phyloP scores from a whole-genome alignment of 2,797 vertebrate genomes.

The Myotis findleyi region DNA sequence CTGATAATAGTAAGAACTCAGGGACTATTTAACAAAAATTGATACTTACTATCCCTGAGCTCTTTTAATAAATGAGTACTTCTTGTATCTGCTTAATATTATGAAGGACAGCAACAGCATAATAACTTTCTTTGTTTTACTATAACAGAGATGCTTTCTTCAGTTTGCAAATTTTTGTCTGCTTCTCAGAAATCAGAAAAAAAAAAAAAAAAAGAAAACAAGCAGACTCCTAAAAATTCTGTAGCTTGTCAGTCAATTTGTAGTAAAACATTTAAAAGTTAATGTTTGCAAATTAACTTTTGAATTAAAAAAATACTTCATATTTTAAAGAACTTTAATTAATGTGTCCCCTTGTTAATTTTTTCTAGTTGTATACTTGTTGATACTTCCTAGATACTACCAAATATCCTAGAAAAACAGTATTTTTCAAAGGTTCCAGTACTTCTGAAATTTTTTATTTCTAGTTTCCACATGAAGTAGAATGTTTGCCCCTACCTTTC shows the following conservation, averaged over 20 bases:
- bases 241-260: conserved; percentile 14
- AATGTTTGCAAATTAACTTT: neutral
- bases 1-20: neutral
- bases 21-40: conserved; percentile 12
- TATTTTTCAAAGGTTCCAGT: neutral
- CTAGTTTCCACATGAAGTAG: neutral
- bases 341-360: neutral
- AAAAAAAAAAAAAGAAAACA: neutral
- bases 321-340: conserved; percentile 25
- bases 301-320: conserved; percentile 24
- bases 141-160: conserved; percentile 11
- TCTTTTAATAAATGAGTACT: neutral
- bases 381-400: neutral
- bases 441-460: conserved; percentile 18
- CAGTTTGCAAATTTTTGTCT: neutral
- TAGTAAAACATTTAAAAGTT: conserved; percentile 49
- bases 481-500: neutral
- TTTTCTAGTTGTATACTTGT: conserved; percentile 6
- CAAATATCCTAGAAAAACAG: conserved; percentile 31
- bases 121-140: conserved; percentile 21
- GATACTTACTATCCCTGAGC: neutral
- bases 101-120: neutral
- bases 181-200: conserved; percentile 39
- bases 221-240: neutral
- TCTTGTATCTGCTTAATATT: conserved; percentile 9